Base-by-base conservation (phyloP, 2,797 vertebrate species). In the Momotus momota region DNA sequence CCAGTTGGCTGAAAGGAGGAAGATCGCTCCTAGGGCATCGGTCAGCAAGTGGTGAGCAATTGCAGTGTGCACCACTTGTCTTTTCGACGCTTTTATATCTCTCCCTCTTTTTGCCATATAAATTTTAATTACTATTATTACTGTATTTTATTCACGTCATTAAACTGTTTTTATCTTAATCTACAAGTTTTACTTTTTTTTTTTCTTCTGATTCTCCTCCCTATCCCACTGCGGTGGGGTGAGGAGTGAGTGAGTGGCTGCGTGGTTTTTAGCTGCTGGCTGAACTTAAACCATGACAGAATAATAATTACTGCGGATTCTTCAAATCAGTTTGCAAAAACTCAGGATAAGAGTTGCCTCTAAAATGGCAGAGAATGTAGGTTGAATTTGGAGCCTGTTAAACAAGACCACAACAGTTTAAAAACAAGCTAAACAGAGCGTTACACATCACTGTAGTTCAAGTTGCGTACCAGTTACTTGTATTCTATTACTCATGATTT, bases 401-500 rank as follows among this genome's bases (percentile, higher is more conserved):
- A 94, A 94, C 70, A 70, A 90, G 79, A 94, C 35, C 77, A 43
- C 91, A 90, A 91, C 33, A 62, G 66, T 92, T 88, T 88, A 85
- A 93, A 95, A 95, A 81, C 61, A 3, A 58, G 75, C 72, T 89
- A 96, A 97, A 97, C 91, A 92, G 81, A 92, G 81, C n/a, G 46
- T 43, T 88, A 83, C 72, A 90, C 49, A 84, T 73, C 84, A 92
- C 58, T 70, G 84, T 90, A 97, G 94, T 96, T 97, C 96, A 93
- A 72, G 29, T 29, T n/a, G 31, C 66, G 35, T 52, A 49, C 75
- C 55, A 81, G 72, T 61, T 87, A 81, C 95, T 97, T 86, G 84
- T 93, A 95, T 94, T 93, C 78, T 52, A 96, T 96, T 82, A 85
- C 88, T 95, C 86, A 75, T 77, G 81, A 96, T 96, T 96, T 81